Evolutionary conservation across 2,113 vertebrate genomes (phyloP).

Genomic region (Sapajus apella): DNA sequence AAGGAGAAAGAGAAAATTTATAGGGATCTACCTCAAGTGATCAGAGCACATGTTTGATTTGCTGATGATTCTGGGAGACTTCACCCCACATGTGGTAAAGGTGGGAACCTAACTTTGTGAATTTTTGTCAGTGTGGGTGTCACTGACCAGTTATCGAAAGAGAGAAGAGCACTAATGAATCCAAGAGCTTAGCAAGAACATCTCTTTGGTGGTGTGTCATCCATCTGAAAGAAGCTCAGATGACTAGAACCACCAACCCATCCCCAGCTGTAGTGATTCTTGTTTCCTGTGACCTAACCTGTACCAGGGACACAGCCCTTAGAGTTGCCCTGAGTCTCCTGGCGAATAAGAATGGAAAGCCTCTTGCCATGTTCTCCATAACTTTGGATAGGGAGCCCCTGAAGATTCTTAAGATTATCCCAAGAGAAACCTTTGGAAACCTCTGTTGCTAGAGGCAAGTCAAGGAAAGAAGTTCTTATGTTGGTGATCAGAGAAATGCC

Average conservation of each 20-base stretch:
- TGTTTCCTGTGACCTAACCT: neutral
- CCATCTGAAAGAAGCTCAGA: neutral
- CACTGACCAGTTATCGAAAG: neutral
- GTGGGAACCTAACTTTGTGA: neutral
- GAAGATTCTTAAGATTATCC: neutral
- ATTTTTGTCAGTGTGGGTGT: neutral
- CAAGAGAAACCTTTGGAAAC: neutral
- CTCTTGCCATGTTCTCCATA: neutral
- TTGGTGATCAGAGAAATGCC: neutral
- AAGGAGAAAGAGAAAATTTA: neutral
- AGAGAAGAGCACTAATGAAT: neutral
- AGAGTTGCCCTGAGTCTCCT: neutral
- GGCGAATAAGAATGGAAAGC: neutral
- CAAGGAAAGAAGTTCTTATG: neutral
- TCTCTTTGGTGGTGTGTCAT: neutral
- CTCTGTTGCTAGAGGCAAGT: neutral
- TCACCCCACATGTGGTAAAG: rapidly evolving
- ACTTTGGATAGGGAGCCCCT: neutral
- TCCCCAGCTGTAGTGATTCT: neutral
- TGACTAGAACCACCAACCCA: neutral
- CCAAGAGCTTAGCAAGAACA: neutral
- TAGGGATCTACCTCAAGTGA: neutral
- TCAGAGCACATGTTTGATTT: neutral
- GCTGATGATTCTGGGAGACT: neutral
- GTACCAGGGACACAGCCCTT: neutral